These are phyloP conservation scores for Trachelus tabidus DNA, from an alignment of 2,888 invertebrate species.

Conservation along the genomic window DNA sequence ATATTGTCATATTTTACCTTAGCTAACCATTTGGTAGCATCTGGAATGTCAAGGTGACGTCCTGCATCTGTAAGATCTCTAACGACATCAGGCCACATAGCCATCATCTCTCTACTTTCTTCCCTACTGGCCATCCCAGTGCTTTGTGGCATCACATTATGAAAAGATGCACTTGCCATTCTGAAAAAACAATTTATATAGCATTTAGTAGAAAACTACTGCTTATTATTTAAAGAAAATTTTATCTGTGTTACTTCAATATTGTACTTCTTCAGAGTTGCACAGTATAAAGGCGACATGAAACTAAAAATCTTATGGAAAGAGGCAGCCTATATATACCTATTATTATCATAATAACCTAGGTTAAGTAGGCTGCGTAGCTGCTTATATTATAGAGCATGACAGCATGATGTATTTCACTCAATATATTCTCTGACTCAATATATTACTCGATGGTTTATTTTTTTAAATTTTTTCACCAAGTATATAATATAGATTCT, in stretches of 20 bases:
- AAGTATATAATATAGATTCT: not conserved
- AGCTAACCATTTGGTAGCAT: constrained; percentile 83
- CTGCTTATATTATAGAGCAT: not conserved
- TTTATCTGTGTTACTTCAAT: not conserved
- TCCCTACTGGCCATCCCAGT: constrained; percentile 78
- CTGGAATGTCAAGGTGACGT: constrained; percentile 80
- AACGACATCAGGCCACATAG: constrained; percentile 87
- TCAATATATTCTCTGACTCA: not conserved
- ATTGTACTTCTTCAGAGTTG: not conserved
- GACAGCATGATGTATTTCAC: not conserved
- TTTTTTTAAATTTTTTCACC: not conserved
- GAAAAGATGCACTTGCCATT: constrained; percentile 26
- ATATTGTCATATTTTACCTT: constrained; percentile 70
- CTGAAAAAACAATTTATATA: constrained; percentile 18
- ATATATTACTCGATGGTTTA: not conserved
- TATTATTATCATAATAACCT: not conserved
- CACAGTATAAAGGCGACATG: not conserved
- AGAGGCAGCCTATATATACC: not conserved
- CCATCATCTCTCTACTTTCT: constrained; percentile 89
- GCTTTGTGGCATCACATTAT: constrained; percentile 60
- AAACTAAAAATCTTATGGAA: not conserved
- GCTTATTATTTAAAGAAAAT: not conserved
- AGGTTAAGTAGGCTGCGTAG: not conserved
- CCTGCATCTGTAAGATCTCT: constrained; percentile 83
- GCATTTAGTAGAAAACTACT: not conserved